Base-by-base conservation (phyloP, 1,140 invertebrate genomes). In the Sesamia nonagrioides region DNA sequence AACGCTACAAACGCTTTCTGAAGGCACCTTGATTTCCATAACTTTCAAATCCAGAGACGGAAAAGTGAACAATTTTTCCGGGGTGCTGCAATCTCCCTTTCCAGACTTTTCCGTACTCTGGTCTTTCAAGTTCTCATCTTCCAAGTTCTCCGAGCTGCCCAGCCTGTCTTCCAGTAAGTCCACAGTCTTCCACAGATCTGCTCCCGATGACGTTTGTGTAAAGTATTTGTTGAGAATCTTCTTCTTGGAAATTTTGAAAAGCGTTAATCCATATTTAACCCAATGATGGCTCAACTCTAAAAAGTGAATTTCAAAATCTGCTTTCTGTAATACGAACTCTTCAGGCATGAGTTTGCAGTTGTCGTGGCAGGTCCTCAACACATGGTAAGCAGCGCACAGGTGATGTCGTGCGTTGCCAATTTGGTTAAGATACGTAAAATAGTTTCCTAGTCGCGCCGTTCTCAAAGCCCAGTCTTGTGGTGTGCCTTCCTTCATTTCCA, bases 401-500 rank as follows among this genome's bases (percentile, higher is more conserved):
- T 96, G 96, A 89, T 97, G 96, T 56, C 96, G 88, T 15, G 96
- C 96, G 68, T 95, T 92, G n/a, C 87, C 82, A 9, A 93, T 84
- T 61, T 93, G 81, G 52, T 92, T 90, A 0, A 93, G 84, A 50
- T 91, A 92, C 1, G 88, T 93, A 40, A 96, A 96, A 78, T 95
- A 95, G 82, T 96, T 96, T 8, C 96, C 96, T 0, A 97, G 90
- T 4, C 96, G 96, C 0, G 96, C 96, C 68, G 96, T 95, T 85
- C 96, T 96, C 48, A 96, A 79, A 5, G 96, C 95, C 97, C 97
- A 97, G 56, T 96, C 96, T 69, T 96, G 88, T 0, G 95, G 95
- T 63, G 96, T 95, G 83, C 95, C 96, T 74, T 96, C 94, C 76
- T 93, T 91, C 88, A 95, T 95, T 81, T 96, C 95, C 33, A 97